Base-by-base conservation (phyloP, 2,797 vertebrate species). In the Chiloscyllium punctatum region DNA sequence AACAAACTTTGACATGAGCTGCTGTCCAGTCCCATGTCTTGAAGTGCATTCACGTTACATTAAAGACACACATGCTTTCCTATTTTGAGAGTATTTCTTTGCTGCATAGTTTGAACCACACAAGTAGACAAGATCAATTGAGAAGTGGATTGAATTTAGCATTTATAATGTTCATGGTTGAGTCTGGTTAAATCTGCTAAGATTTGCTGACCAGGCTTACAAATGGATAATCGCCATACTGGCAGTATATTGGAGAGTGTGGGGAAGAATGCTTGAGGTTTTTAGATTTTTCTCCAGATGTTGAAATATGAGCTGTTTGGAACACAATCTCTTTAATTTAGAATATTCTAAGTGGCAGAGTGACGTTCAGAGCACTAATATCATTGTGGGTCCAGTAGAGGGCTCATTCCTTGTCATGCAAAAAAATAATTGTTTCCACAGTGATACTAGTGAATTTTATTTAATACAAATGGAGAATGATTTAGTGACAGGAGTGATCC, bases 381-480 rank as follows among this genome's bases (percentile, higher is more conserved):
- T 92, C 66, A 92, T 23, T 8, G 62, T 68, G 33, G 33, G 27
- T 92, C 90, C 90, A 92, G 90, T 37, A 92, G 62, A 92, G 90
- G 90, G 90, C 90, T 92, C 27, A 25, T 23, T 16, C 33, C 18
- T 92, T 23, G 25, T 68, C 48, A 23, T 33, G 23, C 7, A 42
- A n/a, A 68, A n/a, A 92, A 69, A 66, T 37, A 4, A n/a, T 37
- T 68, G 37, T 92, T 92, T 68, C 48, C n/a, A 21, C 18, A 18
- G 25, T 87, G 48, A 53, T 53, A 23, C 30, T 7, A 53, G 48
- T 9, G 7, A 84, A 51, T 27, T 87, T 82, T 0, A 42, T 87
- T 87, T 87, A 27, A 53, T 27, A 53, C 48, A 27, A 87, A 87
- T 51, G 8, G 23, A 37, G 37, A 23, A 16, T 68, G 13, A n/a